Evolutionary conservation across 1,140 invertebrate species (phyloP), one percentile per base, ranked within the genome.

Genomic region (Drosophila funebris): DNA sequence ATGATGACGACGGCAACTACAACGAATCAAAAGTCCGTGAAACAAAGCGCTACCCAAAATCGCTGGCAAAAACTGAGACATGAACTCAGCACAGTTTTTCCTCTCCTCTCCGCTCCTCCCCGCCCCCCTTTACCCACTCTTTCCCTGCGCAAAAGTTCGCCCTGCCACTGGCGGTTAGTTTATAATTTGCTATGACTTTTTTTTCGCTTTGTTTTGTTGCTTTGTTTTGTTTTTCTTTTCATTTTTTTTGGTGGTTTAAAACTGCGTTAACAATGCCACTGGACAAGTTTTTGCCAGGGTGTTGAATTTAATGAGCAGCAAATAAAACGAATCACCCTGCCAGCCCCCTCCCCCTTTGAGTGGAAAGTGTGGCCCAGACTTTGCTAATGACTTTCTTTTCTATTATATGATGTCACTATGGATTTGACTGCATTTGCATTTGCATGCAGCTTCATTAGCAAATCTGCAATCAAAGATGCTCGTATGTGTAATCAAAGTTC

Each of bases 1-100:
- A 31, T 7, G 33, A 22, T 24, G 22, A 67, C 29, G 13, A 13
- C 27, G 13, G 4, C 43, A 69, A 73, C 80, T 53, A 85, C 76
- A 76, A 80, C 81, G 81, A 85, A 87, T 84, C 81, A 77, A 74
- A 80, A 84, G 83, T 85, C 68, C 76, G 50, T 77, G 62, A 81
- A 84, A 84, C 82, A 80, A 85, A 81, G 74, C 66, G 44, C 81
- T 67, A 36, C 33, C 78, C 33, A 81, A 84, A 87, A 80, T 85
- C 53, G 39, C 53, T 64, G 57, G 56, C 67, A 44, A 57, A 60
- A 43, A 61, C 8, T 58, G 53, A 72, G 53, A 72, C 62, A 66
- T 41, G 56, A 46, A 52, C 9, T n/a, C 18, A 29, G 8, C 5
- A 4, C 3, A 24, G 1, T 5, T 31, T 11, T 9, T 11, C 9